Evolutionary conservation across 30 jellyfish, hydroid and myxozoan genomes (phyloP), one percentile per base, ranked within the genome.

Genomic region (Pelagia noctiluca): DNA sequence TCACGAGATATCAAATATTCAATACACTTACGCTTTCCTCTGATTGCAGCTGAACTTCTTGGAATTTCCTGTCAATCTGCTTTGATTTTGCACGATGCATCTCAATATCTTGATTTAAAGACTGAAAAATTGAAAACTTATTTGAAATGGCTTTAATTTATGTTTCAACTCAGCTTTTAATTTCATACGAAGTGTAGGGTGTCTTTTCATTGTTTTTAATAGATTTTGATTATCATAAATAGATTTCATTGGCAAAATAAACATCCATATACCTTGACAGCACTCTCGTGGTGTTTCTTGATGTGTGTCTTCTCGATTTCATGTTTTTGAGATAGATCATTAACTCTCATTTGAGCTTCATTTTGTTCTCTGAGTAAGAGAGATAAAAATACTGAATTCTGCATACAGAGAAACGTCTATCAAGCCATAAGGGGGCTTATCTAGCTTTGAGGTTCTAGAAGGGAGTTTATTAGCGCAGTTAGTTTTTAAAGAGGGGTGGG

Each of bases 331-430:
- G 93, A 30, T 22, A 83, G 28, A 23, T 83, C 87, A 16, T 42
- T 46, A 1, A 69, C 54, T 42, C 52, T 83, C 25, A 54, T 47
- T 42, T 83, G 87, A 4, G 86, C 62, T 22, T 66, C 64, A 31
- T 84, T 80, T 80, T 80, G 90, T 71, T 80, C 90, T 67, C 90
- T 80, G 63, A 16, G 31, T 50, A 0, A n/a, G n/a, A n/a, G n/a
- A n/a, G n/a, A n/a, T n/a, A n/a, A n/a, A n/a, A n/a, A n/a, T n/a
- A n/a, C n/a, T n/a, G n/a, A n/a, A n/a, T n/a, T n/a, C 62, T 48
- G 62, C n/a, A n/a, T n/a, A 11, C 62, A 11, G 62, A 48, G n/a
- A 48, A n/a, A 48, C 13, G 62, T 13, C n/a, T 11, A 48, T 48
- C 62, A 48, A 48, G 62, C n/a, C n/a, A n/a, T n/a, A n/a, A n/a